Conservation (phyloP, 2,888 invertebrate species). For the Encarsia formosa region DNA sequence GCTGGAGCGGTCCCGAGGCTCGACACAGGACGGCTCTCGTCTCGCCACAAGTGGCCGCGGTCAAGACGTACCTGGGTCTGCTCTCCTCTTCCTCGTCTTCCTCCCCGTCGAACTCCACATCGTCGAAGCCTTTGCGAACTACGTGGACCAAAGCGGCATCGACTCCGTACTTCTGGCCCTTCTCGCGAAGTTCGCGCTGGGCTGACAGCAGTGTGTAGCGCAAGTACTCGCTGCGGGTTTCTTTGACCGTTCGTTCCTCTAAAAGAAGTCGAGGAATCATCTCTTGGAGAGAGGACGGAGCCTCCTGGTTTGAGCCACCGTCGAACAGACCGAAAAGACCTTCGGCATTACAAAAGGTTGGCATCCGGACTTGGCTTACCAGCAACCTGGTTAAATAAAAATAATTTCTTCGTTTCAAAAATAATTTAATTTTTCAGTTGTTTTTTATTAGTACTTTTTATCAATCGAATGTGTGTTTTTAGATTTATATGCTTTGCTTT, state of each 20-base stretch:
- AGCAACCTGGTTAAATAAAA: constrained; percentile 64
- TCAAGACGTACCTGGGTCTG: constrained; percentile 61
- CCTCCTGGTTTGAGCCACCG: constrained; percentile 67
- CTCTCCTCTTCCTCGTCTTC: not conserved
- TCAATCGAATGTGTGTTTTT: no score
- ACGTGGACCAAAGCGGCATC: constrained; percentile 73
- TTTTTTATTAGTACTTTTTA: no score
- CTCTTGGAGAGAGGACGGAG: constrained; percentile 68
- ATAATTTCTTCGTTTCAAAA: no score
- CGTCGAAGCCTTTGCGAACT: constrained; percentile 56
- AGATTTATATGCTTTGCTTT: no score
- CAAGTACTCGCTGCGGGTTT: constrained; percentile 76
- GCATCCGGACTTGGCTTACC: constrained; percentile 72
- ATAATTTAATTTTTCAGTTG: no score
- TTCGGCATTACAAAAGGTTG: constrained; percentile 75
- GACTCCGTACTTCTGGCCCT: constrained; percentile 69
- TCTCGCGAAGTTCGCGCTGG: constrained; percentile 71
- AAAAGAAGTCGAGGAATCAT: constrained; percentile 74
- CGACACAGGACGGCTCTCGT: constrained; percentile 72
- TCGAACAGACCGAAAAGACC: constrained; percentile 82
- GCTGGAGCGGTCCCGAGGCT: constrained; percentile 63
- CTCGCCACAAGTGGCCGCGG: constrained; percentile 73
- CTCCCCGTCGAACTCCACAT: not conserved
- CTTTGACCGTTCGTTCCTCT: constrained; percentile 77
- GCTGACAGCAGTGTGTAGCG: constrained; percentile 79